These are phyloP conservation scores for Macropus fuliginosus DNA, from an alignment of 2,797 vertebrate genomes.

Conservation along the genomic window DNA sequence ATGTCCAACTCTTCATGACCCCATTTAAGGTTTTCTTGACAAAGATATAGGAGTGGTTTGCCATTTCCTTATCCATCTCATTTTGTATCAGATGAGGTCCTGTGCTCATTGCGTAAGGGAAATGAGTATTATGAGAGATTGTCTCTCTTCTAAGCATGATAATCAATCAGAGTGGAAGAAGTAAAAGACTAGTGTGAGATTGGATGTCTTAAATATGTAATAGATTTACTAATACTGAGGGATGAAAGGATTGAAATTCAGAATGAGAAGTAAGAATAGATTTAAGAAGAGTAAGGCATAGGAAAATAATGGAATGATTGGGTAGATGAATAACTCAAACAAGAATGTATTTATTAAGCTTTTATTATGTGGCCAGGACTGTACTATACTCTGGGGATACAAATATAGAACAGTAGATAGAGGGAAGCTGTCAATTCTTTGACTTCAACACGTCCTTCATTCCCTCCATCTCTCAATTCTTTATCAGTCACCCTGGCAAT, in stretches of 20 bases:
- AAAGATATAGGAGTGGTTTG: not conserved
- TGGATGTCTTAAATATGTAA: not conserved
- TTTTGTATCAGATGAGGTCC: not conserved
- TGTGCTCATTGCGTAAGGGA: not conserved
- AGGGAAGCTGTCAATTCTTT: not conserved
- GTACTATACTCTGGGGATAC: not conserved
- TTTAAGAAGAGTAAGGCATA: not conserved
- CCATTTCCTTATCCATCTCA: not conserved
- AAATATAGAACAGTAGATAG: not conserved
- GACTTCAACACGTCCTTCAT: not conserved
- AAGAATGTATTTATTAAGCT: not conserved
- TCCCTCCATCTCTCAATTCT: not conserved
- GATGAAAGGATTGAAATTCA: not conserved
- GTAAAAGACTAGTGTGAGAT: not conserved
- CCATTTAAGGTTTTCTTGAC: not conserved
- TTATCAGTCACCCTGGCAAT: not conserved
- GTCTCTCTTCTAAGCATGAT: not conserved
- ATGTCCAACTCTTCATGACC: not conserved
- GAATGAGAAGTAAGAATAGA: not conserved
- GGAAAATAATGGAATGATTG: not conserved
- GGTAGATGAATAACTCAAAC: not conserved
- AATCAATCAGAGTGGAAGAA: not conserved
- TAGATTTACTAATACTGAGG: not conserved
- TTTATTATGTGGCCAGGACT: not conserved
- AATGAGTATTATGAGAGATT: not conserved